Evolutionary conservation across 1,140 invertebrate genomes (phyloP).

Genomic region (honey bee (Apis mellifera)): Amel_HAv3.1 CM009946.2:6187501-6188000

Average conservation of each 20-base stretch:
- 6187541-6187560: slow-evolving; percentile 71
- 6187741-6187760: slow-evolving; percentile 70
- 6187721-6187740: slow-evolving; percentile 42
- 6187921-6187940: slow-evolving; percentile 38
- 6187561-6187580: slow-evolving; percentile 78
- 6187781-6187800: slow-evolving; percentile 54
- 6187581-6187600: slow-evolving; percentile 57
- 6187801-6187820: slow-evolving; percentile 62
- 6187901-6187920: slow-evolving; percentile 36
- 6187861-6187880: slow-evolving; percentile 63
- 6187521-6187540: slow-evolving; percentile 47
- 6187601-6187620: slow-evolving; percentile 49
- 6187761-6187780: slow-evolving; percentile 41
- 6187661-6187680: slow-evolving; percentile 25
- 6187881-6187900: slow-evolving; percentile 23
- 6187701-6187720: slow-evolving; percentile 34
- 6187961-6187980: too few relatives aligned
- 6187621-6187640: slow-evolving; percentile 44
- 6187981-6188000: too few relatives aligned
- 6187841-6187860: slow-evolving; percentile 55
- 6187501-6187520: slow-evolving; percentile 41
- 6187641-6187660: slow-evolving; percentile 27
- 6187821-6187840: slow-evolving; percentile 58
- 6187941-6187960: slow-evolving; percentile 3
- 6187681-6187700: slow-evolving; percentile 19